Evolutionary conservation across 2,113 vertebrate genomes (phyloP), one percentile per base, ranked within the genome.

Genomic region (Tenrec ecaudatus): DNA sequence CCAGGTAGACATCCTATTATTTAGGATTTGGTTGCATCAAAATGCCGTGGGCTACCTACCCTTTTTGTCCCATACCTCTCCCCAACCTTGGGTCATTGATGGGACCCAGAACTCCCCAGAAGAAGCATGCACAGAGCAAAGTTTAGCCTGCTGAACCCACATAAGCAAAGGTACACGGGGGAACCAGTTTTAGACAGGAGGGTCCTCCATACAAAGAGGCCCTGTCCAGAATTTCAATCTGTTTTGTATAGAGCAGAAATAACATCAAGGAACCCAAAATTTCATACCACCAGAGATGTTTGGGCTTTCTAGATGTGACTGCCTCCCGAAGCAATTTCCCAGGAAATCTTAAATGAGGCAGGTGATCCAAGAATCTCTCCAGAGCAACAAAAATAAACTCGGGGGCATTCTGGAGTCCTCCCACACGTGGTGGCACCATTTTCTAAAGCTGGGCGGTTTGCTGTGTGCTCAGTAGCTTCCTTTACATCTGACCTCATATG

Each of bases 201-300:
- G 10, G 33, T 20, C 7, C n/a, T 85, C 57, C 33, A 10, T 40
- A 36, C 76, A 82, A 86, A 73, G 14, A 33, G 6, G 80, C 6
- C 31, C 17, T 62, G 22, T 1, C 12, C 57, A 23, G 31, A 91
- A 88, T 82, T 76, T 73, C 22, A 38, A 47, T 33, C 4, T 71
- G 16, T 14, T 2, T 3, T 53, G 9, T 5, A 53, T 53, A 53
- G 69, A 73, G 29, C 22, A 15, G 15, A 80, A 60, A 57, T 31
- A 17, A 47, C 19, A 77, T 16, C 60, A 90, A 87, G 78, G n/a
- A 94, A 19, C 12, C 47, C 62, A 87, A 91, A 89, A 89, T 9
- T 22, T 14, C 9, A 82, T 7, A 17, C 2, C 43, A 79, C 66
- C 43, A 53, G 31, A 40, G n/a, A 8, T 33, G 53, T 33, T 27